Conservation (phyloP, 2,888 invertebrate genomes). For the Pyrrhia umbra region DNA sequence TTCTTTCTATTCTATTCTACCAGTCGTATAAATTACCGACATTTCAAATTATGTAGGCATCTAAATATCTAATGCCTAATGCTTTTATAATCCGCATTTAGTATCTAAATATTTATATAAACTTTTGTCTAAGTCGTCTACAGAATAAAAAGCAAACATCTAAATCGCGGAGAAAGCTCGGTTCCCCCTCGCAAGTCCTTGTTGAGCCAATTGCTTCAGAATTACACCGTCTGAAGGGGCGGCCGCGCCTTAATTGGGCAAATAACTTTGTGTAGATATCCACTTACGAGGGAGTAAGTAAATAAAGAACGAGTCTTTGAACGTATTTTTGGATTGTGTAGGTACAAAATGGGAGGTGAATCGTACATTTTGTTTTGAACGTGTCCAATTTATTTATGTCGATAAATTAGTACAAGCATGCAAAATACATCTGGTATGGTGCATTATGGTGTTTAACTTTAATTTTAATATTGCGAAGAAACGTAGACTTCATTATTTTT, state of each 20-base stretch:
- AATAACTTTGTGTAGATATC: slow-evolving; percentile 81
- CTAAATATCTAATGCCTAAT: too few relatives aligned
- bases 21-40: too few relatives aligned
- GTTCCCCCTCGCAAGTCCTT: slow-evolving; percentile 73
- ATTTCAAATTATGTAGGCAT: too few relatives aligned
- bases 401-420: too few relatives aligned
- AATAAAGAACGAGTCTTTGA: slow-evolving; percentile 64
- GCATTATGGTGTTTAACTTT: too few relatives aligned
- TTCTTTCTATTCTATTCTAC: too few relatives aligned
- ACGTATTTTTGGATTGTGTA: slow-evolving; percentile 37
- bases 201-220: slow-evolving; percentile 85
- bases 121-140: slow-evolving; percentile 29
- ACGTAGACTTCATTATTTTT: too few relatives aligned
- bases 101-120: slow-evolving; percentile 20
- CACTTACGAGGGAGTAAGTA: slow-evolving; percentile 71
- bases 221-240: slow-evolving; percentile 82
- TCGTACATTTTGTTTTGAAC: too few relatives aligned
- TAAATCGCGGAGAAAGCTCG: slow-evolving; percentile 78
- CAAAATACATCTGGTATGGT: too few relatives aligned
- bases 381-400: too few relatives aligned
- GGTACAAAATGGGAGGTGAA: background rate
- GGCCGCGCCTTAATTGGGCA: slow-evolving; percentile 84
- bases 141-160: slow-evolving; percentile 58
- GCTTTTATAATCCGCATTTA: too few relatives aligned
- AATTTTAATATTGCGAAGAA: too few relatives aligned